Percentiles rank a stretch among this genome's conserved stretches.
These are phyloP conservation scores for Metaphire vulgaris DNA, from an alignment of 1,140 invertebrate species.

Conservation along the genomic window DNA sequence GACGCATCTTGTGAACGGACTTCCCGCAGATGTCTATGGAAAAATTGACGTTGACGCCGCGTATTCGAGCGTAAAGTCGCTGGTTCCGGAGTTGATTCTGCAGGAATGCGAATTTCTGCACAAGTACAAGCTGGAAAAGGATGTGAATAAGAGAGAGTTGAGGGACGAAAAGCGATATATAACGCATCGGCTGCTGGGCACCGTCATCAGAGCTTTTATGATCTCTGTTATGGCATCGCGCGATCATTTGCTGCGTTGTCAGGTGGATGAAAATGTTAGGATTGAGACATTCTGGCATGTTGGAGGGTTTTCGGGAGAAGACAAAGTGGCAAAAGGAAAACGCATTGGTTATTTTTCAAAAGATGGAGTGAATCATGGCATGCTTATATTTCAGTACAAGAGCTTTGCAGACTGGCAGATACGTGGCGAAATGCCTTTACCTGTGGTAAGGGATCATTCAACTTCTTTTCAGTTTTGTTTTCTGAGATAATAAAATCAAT, in stretches of 20 bases:
- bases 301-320: slow-evolving; percentile 12
- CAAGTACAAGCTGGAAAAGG: slow-evolving; percentile 30
- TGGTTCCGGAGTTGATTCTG: slow-evolving; percentile 24
- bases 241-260: slow-evolving; percentile 34
- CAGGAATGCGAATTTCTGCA: slow-evolving; percentile 25
- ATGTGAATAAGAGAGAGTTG: slow-evolving; percentile 23
- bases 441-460: slow-evolving; percentile 37
- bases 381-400: slow-evolving; percentile 19
- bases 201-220: slow-evolving; percentile 27
- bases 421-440: slow-evolving; percentile 33
- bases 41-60: slow-evolving; percentile 22
- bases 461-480: too few species aligned
- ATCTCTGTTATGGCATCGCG: slow-evolving; percentile 25
- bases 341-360: background rate
- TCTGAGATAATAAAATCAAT: too few species aligned
- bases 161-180: slow-evolving; percentile 10
- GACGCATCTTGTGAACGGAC: slow-evolving; percentile 33
- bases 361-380: slow-evolving; percentile 12
- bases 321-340: slow-evolving; percentile 20
- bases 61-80: slow-evolving; percentile 20
- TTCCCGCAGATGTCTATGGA: slow-evolving; percentile 32
- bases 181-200: slow-evolving; percentile 21
- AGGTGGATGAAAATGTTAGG: slow-evolving; percentile 37
- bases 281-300: slow-evolving; percentile 37
- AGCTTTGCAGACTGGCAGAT: slow-evolving; percentile 33